These are phyloP conservation scores for Excalfactoria chinensis DNA, from an alignment of 2,113 vertebrate species.

Conservation along the genomic window DNA sequence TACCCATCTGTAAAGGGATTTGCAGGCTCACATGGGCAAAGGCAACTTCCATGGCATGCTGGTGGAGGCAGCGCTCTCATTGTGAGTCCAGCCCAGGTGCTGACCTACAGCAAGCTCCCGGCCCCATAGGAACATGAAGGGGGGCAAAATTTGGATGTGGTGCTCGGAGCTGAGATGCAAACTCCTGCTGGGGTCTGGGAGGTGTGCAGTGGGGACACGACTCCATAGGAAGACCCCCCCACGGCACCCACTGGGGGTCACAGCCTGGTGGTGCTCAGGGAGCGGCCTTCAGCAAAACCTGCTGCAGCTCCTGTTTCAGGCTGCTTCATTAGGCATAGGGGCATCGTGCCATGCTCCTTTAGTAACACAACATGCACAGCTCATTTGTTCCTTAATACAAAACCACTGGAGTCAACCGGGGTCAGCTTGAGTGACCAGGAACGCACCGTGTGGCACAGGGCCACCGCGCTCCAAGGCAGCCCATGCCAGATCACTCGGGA, in stretches of 20 bases:
- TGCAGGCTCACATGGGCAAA: not conserved
- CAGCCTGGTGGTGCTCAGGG: not conserved
- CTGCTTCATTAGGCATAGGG: conserved; percentile 55
- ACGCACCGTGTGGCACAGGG: not conserved
- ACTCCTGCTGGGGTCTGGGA: not conserved
- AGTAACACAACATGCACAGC: conserved; percentile 41
- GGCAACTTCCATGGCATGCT: not conserved
- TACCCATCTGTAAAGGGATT: conserved; percentile 52
- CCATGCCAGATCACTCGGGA: not conserved
- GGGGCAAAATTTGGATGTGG: not conserved
- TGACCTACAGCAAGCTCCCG: not conserved
- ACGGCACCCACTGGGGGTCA: not conserved
- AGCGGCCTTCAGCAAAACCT: not conserved
- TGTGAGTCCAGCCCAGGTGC: not conserved
- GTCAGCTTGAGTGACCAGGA: not conserved
- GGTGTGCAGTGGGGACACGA: rapidly evolving
- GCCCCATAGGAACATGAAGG: not conserved
- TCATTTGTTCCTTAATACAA: conserved; percentile 19
- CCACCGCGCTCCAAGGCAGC: not conserved
- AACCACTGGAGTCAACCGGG: conserved; percentile 9
- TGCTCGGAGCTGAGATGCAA: not conserved
- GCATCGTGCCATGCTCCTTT: conserved; percentile 31
- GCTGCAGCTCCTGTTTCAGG: conserved; percentile 9
- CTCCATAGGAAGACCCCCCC: not conserved
- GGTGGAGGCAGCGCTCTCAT: not conserved